Evolutionary conservation across 2,113 vertebrate species (phyloP), one percentile per base, ranked within the genome.

Genomic region (Trichechus manatus): DNA sequence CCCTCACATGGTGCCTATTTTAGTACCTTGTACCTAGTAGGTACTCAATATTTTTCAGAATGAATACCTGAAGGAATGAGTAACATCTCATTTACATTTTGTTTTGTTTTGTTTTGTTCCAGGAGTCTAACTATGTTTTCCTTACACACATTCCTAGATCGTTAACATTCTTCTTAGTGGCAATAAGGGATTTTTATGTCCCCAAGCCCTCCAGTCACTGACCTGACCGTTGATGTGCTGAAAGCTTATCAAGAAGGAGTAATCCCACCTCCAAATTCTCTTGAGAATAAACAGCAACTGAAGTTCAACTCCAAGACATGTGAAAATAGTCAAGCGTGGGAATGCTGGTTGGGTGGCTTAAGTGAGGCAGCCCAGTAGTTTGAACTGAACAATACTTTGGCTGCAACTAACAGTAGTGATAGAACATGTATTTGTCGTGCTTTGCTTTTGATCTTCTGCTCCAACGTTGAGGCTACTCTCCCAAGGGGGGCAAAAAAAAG

Each of bases 391-490:
- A 86, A 9, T 39, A 74, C n/a, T 95, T 85, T 86, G 95, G 84
- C 93, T 83, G 90, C 93, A n/a, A 59, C 39, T 74, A 79, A 68
- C 87, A 75, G 44, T 70, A 44, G 77, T 66, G 64, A 77, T 61
- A 85, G 92, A 88, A 83, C 84, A 66, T 97, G 66, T 61, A 94
- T 88, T 93, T 94, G 84, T 93, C 2, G 39, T 75, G 56, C 44
- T 97, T 96, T 95, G 92, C 64, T 96, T 96, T 95, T 22, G 96
- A 72, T 95, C 96, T 97, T 96, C 88, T 20, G 56, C 85, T 86
- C 92, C 56, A 19, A 95, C 29, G 63, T 80, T 25, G 72, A 97
- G 87, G 92, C 56, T 70, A 83, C 80, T 95, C 78, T 95, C 93
- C 92, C 95, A 47, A 79, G 29, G 87, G 83, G 44, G 23, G 6